These are phyloP conservation scores for Periphyllus acericola DNA, from an alignment of 2,888 invertebrate genomes.

Conservation along the genomic window DNA sequence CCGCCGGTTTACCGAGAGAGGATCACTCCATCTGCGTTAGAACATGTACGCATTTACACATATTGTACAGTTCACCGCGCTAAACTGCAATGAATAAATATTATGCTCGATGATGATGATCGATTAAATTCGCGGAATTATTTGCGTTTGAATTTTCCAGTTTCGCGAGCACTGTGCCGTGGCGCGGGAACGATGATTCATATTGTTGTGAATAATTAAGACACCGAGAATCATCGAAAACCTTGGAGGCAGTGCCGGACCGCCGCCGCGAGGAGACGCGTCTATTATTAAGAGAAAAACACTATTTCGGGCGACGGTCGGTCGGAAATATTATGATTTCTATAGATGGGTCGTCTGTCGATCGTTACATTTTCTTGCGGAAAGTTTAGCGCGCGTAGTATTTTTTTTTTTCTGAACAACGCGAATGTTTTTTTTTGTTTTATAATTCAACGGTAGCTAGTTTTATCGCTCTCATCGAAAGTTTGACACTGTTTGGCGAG, in stretches of 20 bases:
- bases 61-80: no score
- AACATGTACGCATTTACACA: no score
- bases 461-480: background rate
- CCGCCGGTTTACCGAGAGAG: no score
- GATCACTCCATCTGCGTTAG: no score
- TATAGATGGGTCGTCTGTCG: background rate
- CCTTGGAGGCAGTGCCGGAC: no score
- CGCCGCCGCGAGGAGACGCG: background rate
- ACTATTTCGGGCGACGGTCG: background rate
- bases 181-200: background rate
- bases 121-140: no score
- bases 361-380: background rate
- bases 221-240: slow-evolving; percentile 19
- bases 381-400: background rate
- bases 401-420: background rate
- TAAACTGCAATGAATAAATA: no score
- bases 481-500: slow-evolving; percentile 8
- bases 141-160: no score
- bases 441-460: slow-evolving; percentile 2
- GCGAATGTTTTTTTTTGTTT: background rate
- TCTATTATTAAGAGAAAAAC: slow-evolving; percentile 6
- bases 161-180: background rate
- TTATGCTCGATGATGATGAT: no score
- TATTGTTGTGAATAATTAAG: background rate
- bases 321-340: background rate